A percentile compares a stretch with the other conserved stretches of the same genome.
These are phyloP conservation scores for Vanacampus margaritifer DNA, from an alignment of 2,113 vertebrate species.

Conservation along the genomic window DNA sequence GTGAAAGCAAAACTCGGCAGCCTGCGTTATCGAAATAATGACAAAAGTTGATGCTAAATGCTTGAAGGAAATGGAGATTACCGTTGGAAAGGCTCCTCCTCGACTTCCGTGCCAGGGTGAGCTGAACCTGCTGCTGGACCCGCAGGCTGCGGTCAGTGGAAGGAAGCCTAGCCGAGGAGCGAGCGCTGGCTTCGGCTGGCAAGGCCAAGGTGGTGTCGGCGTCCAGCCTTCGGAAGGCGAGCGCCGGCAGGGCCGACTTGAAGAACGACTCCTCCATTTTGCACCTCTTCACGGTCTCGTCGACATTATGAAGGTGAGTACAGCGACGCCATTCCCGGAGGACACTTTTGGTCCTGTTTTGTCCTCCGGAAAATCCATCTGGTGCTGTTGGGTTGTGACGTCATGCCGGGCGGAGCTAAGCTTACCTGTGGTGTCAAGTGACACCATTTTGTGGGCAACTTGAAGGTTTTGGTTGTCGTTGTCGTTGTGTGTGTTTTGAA, in stretches of 20 bases:
- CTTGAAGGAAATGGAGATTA: constrained; percentile 29
- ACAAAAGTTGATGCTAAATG: neutral
- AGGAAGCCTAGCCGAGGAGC: neutral
- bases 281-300: neutral
- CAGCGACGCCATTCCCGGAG: neutral
- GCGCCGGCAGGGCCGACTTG: constrained; percentile 41
- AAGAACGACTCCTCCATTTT: constrained; percentile 47
- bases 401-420: constrained; percentile 34
- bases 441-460: neutral
- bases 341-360: constrained; percentile 12
- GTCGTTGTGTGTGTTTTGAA: neutral
- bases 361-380: constrained; percentile 5
- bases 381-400: constrained; percentile 1
- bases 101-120: constrained; percentile 57
- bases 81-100: constrained; percentile 41
- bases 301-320: neutral
- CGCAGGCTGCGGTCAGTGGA: constrained; percentile 34
- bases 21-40: neutral
- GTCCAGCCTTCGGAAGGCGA: constrained; percentile 8
- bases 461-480: neutral
- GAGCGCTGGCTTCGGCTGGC: constrained; percentile 31
- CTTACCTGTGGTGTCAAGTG: constrained; percentile 55
- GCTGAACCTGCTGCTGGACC: constrained; percentile 68
- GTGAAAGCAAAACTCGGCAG: neutral
- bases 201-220: constrained; percentile 65